Evolutionary conservation across 2,888 invertebrate genomes (phyloP), one percentile per base, ranked within the genome.

Genomic region (Mylabris sibirica): DNA sequence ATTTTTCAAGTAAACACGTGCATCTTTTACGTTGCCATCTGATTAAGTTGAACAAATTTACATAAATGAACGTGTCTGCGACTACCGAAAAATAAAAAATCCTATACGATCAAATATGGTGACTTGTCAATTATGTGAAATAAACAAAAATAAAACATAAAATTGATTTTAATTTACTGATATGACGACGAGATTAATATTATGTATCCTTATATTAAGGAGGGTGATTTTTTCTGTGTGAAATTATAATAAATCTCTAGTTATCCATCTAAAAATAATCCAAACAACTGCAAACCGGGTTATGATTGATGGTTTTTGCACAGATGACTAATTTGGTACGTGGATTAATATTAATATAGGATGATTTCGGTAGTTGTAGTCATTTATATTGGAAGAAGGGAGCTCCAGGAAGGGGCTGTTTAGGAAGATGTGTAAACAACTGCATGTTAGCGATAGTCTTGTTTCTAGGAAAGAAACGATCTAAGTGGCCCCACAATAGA

Each of bases 301-400:
- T 68, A 68, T 60, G 38, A 70, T 70, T 63, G 70, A 70, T 70
- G 70, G 64, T 64, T 70, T 70, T 70, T 64, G 70, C 67, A 68
- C 63, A 68, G 71, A 69, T 73, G 75, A 74, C 69, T 75, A 75
- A 75, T 75, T 69, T 73, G 49, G 72, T 74, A 72, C 72, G 71
- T 73, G 70, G 59, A 71, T 67, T 73, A 67, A 73, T 71, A 74
- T 74, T 73, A 75, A 73, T 75, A 75, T 67, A 49, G 64, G 69
- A 64, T 57, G 63, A 70, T 74, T 71, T 73, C 69, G 68, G 74
- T 67, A 65, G 64, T 63, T 70, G 64, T 61, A 70, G 69, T 64
- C 69, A 64, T 67, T 67, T 67, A 49, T 49, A 49, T 9, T 20
- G 44, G 8, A 49, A 2, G 3, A 49, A 20, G 20, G 9, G 20